These are phyloP conservation scores for Ptilorrhoa leucosticta DNA, from an alignment of 2,113 vertebrate species.

Conservation along the genomic window DNA sequence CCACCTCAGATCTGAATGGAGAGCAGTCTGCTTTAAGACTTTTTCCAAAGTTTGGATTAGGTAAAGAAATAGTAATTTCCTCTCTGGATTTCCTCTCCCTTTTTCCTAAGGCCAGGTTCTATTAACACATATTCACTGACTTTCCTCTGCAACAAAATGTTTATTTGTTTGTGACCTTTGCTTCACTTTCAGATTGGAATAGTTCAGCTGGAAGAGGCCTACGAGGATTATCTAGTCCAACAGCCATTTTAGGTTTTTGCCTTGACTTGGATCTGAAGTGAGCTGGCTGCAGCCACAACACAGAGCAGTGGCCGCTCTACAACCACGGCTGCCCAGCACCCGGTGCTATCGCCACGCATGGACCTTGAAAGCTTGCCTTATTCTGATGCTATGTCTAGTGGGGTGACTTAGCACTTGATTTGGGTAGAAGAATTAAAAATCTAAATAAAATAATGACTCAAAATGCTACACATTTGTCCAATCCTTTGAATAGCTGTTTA, in stretches of 20 bases:
- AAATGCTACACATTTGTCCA: neutral
- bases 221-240: neutral
- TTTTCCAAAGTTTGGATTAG: neutral
- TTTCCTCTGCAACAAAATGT: neutral
- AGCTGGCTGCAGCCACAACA: neutral
- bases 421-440: neutral
- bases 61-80: neutral
- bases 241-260: neutral
- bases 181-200: neutral
- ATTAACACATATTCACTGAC: neutral
- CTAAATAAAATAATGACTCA: conserved; percentile 16
- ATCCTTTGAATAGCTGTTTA: neutral
- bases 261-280: rapidly evolving
- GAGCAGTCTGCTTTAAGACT: neutral
- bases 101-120: neutral
- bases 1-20: neutral
- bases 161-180: neutral
- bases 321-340: rapidly evolving
- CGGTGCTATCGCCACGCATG: rapidly evolving
- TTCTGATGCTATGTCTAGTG: neutral
- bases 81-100: neutral
- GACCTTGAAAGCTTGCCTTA: neutral
- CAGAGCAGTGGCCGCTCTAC: neutral
- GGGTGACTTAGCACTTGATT: neutral
- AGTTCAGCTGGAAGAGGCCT: neutral